Base-by-base conservation (phyloP, 2,113 vertebrate species). In the Plotosus lineatus region DNA sequence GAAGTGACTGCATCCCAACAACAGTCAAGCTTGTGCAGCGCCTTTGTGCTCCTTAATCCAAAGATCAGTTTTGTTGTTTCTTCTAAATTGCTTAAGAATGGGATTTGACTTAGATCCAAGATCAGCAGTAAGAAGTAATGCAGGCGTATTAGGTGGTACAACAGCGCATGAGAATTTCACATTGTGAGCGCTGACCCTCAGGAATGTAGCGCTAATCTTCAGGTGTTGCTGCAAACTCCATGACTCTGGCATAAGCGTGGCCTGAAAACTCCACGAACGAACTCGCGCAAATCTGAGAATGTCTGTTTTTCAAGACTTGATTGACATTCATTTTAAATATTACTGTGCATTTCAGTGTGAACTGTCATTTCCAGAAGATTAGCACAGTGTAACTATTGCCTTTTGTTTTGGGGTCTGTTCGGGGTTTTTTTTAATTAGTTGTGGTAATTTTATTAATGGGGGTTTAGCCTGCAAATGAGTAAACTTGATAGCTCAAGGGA, bases 161-260 rank as follows among this genome's bases (percentile, higher is more conserved):
- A 36, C 14, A n/a, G 26, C 10, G 21, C 36, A 21, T 61, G 6
- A 40, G 23, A 40, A 53, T 79, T 68, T 38, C 38, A 60, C 40
- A 11, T 44, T 15, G 17, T 77, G 75, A 83, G 61, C 56, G 26
- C 31, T 40, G 53, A 28, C 11, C 38, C 69, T 77, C 83, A 72
- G 82, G 83, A 83, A 80, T 81, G 61, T 19, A 33, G 36, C 17
- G 6, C 61, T 68, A 85, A 85, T 78, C 75, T 77, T 83, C 77
- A 85, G 82, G 76, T 87, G 81, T 84, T 21, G 44, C 33, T 75
- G 71, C 73, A 65, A 12, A 88, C 87, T 86, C 86, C 83, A 51
- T 79, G 68, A 75, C 61, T 85, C 69, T 75, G 78, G 26, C 58
- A 3, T 71, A 50, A 42, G 55, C 8, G 44, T 21, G 53, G 23